Evolutionary conservation across 2,888 invertebrate genomes (phyloP), one percentile per base, ranked within the genome.

Genomic region (Drosophila hamatofila): DNA sequence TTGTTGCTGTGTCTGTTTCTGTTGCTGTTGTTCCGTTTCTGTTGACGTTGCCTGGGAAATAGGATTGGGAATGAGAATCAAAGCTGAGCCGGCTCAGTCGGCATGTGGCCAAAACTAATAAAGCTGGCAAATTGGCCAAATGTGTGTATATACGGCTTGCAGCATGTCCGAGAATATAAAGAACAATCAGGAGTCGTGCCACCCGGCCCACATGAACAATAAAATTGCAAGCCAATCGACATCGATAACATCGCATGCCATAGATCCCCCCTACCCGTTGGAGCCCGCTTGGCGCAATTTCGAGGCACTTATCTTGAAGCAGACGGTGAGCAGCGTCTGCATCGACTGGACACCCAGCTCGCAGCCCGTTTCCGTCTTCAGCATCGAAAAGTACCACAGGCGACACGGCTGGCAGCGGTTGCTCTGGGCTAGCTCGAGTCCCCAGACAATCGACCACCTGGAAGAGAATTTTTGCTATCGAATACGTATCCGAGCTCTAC

Each of bases 391-490:
- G 59, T 88, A 84, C 64, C 85, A 90, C 62, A 90, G 89, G 71
- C 81, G 79, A 6, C 72, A 73, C 46, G 91, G 89, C 58, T 93
- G 93, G 93, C 82, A 84, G 39, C 85, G 87, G 80, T 89, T 91
- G 54, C 89, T 83, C 35, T 93, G 93, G 93, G 91, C 76, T 14
- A 88, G 82, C 61, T 61, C 76, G 14, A 80, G 82, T 51, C 83
- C 82, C 6, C 77, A 84, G 21, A 88, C 73, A 39, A 77, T 92
- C 27, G 62, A 63, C 18, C 79, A 90, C 56, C 77, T 93, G 72
- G 92, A 91, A 35, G 92, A 93, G 72, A 93, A 92, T 72, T 93
- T 93, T 70, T 90, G 91, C 21, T 90, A 92, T 72, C 80, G 89
- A 30, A 72, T 93, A 68, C 89, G 91, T 27, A 87, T 93, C 44